Evolutionary conservation across 2,113 vertebrate genomes (phyloP), one percentile per base, ranked within the genome.

Genomic region (Lepus europaeus): DNA sequence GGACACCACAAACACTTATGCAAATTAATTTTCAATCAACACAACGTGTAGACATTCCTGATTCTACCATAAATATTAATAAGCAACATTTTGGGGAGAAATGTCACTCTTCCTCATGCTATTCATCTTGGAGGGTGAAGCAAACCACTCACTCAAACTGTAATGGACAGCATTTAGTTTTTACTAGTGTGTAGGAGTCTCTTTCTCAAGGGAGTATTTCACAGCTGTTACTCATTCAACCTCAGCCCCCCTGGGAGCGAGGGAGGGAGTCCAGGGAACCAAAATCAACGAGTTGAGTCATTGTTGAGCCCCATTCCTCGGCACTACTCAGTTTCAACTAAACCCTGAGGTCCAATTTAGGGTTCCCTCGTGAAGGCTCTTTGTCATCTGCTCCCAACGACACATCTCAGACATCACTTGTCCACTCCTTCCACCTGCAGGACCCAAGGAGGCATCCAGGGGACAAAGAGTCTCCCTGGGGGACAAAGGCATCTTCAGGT

Each of bases 81-180:
- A 20, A 66, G 73, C 68, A 91, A 59, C n/a, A 81, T 90, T 93
- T 92, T 31, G 16, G 59, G 45, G 64, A 8, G 12, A 84, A 96
- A 89, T 69, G 72, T 36, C 93, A 93, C 72, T 87, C 93, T 93
- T 86, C 73, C 72, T 78, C 31, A 36, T 85, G 81, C 51, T 49
- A 69, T 51, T 94, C 89, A 86, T 56, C 70, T 27, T 5, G 66
- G 13, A 1, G 12, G 45, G 31, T 27, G 31, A 64, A 93, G 33
- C 64, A 90, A 94, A 76, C 96, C 90, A 92, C 86, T 95, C 77
- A 89, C 61, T 79, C 64, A 81, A 74, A 81, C 66, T 68, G 73
- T 90, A 97, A 95, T 89, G 87, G 79, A 97, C 89, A 96, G 85
- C 88, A 29, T 91, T 97, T 90, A 90, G 78, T 90, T 97, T 94